A percentile compares a stretch with the other conserved stretches of the same genome.
Conservation (phyloP, 2,113 vertebrate genomes). For the Climacteris rufus region DNA sequence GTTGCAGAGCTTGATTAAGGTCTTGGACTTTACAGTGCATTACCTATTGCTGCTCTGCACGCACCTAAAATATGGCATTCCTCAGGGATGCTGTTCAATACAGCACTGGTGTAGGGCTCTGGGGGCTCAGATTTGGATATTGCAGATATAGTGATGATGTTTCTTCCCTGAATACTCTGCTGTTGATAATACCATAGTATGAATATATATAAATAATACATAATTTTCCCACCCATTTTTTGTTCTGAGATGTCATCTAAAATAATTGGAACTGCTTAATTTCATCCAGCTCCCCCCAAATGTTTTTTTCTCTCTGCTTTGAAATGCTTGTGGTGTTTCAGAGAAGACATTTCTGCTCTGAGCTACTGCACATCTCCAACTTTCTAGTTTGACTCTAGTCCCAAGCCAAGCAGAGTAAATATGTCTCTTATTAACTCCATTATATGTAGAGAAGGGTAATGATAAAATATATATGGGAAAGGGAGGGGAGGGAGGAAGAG, state of each 20-base stretch:
- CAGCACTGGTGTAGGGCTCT: background rate
- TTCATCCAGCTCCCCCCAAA: background rate
- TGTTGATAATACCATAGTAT: background rate
- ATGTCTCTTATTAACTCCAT: background rate
- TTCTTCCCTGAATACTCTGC: background rate
- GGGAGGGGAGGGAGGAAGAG: background rate
- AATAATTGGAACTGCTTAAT: background rate
- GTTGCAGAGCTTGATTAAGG: constrained; percentile 16
- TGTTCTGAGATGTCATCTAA: background rate
- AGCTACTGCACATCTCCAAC: background rate
- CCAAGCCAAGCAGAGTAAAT: background rate
- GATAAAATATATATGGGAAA: background rate
- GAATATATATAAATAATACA: background rate
- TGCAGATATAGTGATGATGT: background rate
- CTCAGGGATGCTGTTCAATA: background rate
- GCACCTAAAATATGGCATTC: background rate
- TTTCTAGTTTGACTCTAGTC: background rate
- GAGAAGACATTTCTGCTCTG: background rate
- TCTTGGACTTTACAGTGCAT: background rate
- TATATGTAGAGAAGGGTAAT: background rate
- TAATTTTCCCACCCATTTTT: background rate
- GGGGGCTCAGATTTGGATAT: background rate
- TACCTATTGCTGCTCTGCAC: background rate
- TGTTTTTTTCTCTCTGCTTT: background rate
- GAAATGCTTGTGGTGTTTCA: background rate